phyloP scores from a whole-genome alignment of 2,113 vertebrate species.

The Syngnathus scovelli region DNA sequence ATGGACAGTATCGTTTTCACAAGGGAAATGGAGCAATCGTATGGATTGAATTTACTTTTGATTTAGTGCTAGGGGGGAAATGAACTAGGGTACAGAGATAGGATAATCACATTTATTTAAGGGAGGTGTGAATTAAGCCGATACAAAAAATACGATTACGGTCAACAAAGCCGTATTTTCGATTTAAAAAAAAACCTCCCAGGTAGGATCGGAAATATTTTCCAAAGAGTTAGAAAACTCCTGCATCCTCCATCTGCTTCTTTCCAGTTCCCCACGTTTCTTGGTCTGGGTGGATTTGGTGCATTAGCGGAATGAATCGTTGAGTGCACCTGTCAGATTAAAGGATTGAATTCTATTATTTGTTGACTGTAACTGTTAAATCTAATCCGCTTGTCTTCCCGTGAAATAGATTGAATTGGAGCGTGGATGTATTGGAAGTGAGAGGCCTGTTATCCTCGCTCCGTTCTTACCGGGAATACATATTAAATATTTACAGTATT shows the following conservation, averaged over 20 bases:
- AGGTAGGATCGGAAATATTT: neutral
- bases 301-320: conserved; percentile 67
- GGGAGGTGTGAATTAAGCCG: neutral
- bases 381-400: conserved; percentile 50
- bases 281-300: conserved; percentile 37
- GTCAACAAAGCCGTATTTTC: neutral
- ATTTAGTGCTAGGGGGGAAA: conserved; percentile 2
- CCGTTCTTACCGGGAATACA: conserved; percentile 48
- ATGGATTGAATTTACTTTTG: conserved; percentile 30
- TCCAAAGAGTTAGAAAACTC: neutral
- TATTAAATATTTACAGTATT: conserved; percentile 53
- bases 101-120: conserved; percentile 8
- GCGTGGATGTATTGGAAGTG: conserved; percentile 36
- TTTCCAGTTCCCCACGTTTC: neutral
- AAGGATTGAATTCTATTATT: conserved; percentile 61
- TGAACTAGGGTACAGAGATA: conserved; percentile 2
- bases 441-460: conserved; percentile 40
- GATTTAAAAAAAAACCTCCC: too few species aligned
- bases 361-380: conserved; percentile 60
- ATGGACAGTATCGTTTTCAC: conserved; percentile 28
- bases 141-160: too few species aligned
- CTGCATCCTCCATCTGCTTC: neutral
- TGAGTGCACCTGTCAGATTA: conserved; percentile 68
- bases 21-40: conserved; percentile 30
- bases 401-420: conserved; percentile 56